A percentile compares a stretch with the other conserved stretches of the same genome.
phyloP scores from a whole-genome alignment of 2,888 invertebrate genomes.

The Marasmarcha lunaedactyla region DNA sequence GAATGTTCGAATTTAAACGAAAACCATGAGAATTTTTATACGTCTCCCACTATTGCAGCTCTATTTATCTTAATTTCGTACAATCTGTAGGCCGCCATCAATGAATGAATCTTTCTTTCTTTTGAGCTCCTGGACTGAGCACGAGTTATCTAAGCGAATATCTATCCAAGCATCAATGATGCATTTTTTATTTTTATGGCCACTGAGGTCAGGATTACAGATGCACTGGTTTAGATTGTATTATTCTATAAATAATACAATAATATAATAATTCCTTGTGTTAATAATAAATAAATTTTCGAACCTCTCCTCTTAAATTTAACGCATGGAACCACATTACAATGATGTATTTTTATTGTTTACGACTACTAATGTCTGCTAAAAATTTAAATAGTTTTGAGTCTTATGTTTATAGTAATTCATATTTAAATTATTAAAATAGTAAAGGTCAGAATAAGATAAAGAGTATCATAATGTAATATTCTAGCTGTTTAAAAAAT shows the following conservation, averaged over 20 bases:
- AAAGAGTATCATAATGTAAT: too few species aligned
- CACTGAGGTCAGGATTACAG: not conserved
- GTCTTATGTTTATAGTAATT: too few species aligned
- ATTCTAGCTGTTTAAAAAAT: too few species aligned
- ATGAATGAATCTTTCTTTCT: conserved; percentile 4
- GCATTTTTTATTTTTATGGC: not conserved
- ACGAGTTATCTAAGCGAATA: not conserved
- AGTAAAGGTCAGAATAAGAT: too few species aligned
- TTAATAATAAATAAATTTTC: too few species aligned
- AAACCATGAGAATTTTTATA: not conserved
- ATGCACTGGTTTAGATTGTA: not conserved
- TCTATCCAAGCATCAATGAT: not conserved
- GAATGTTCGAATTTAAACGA: not conserved
- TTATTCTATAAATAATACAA: not conserved
- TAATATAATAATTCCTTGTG: too few species aligned
- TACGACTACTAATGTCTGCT: too few species aligned
- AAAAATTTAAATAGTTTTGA: too few species aligned
- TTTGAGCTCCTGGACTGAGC: conserved; percentile 2
- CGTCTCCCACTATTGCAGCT: not conserved
- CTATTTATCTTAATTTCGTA: not conserved
- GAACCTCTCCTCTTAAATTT: too few species aligned
- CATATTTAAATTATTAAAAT: too few species aligned
- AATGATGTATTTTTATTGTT: too few species aligned
- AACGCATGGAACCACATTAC: too few species aligned
- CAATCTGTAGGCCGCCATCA: conserved; percentile 1